These are phyloP conservation scores for Corythoichthys intestinalis DNA, from an alignment of 2,113 vertebrate species.

Conservation along the genomic window DNA sequence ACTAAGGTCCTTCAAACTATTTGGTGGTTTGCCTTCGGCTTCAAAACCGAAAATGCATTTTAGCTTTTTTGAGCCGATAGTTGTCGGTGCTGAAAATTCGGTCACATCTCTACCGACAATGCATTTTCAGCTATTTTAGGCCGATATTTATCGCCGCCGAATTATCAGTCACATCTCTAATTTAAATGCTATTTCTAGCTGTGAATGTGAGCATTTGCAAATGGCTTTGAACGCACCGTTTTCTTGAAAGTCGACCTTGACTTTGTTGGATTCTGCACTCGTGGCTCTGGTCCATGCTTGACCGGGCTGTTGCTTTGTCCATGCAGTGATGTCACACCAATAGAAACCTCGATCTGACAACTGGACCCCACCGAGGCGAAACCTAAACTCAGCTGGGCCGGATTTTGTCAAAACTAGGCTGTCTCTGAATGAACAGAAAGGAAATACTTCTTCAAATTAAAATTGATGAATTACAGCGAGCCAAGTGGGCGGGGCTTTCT, in stretches of 20 bases:
- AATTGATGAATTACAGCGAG: too few species aligned
- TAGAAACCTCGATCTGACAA: constrained; percentile 84
- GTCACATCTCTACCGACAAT: too few species aligned
- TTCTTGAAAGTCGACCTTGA: constrained; percentile 83
- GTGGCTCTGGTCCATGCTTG: constrained; percentile 77
- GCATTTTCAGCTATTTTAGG: too few species aligned
- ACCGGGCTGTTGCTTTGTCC: constrained; percentile 77
- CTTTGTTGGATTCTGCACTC: constrained; percentile 82
- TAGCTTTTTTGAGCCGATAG: too few species aligned
- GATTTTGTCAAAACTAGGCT: constrained; percentile 86
- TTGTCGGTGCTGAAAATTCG: too few species aligned
- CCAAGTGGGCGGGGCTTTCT: not conserved
- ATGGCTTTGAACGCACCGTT: constrained; percentile 72
- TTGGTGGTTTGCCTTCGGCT: too few species aligned
- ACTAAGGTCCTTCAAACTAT: too few species aligned
- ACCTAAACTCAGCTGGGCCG: constrained; percentile 82
- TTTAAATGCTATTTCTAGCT: not conserved
- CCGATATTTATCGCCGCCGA: too few species aligned
- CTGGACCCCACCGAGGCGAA: constrained; percentile 86
- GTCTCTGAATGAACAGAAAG: constrained; percentile 58
- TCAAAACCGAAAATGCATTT: too few species aligned
- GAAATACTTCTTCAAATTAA: not conserved
- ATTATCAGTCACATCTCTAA: too few species aligned
- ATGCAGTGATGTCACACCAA: constrained; percentile 85
- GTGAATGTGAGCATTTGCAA: not conserved